Conservation (phyloP, 2,888 invertebrate genomes). For the Linhomoeus sp. region DNA sequence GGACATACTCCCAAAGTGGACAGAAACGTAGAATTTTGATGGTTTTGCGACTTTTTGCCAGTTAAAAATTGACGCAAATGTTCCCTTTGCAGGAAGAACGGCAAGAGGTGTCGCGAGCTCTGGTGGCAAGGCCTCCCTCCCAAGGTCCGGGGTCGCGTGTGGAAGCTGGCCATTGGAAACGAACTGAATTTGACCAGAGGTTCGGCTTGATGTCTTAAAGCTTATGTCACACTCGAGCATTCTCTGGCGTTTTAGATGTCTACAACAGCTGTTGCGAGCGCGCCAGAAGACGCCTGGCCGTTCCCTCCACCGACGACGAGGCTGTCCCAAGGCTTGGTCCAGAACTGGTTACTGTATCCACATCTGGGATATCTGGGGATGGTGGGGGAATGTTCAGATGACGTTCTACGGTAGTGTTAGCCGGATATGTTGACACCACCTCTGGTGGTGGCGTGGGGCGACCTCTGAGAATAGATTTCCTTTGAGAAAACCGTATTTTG, state of each 20-base stretch:
- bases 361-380: too few species aligned
- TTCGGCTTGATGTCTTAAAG: conserved; percentile 1
- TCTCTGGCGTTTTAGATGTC: conserved; percentile 22
- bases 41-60: background rate
- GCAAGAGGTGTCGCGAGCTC: conserved; percentile 51
- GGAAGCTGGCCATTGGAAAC: conserved; percentile 65
- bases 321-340: too few species aligned
- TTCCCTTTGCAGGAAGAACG: conserved; percentile 40
- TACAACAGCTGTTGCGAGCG: conserved; percentile 32
- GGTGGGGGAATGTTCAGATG: too few species aligned
- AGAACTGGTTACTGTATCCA: too few species aligned
- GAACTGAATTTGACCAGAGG: conserved; percentile 54
- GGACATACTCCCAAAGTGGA: conserved; percentile 58
- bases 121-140: conserved; percentile 82
- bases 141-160: conserved; percentile 60
- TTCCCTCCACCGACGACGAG: too few species aligned
- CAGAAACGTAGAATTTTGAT: conserved; percentile 38
- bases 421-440: too few species aligned
- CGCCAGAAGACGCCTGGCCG: conserved; percentile 25
- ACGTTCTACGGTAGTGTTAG: too few species aligned
- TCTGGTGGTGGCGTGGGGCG: too few species aligned
- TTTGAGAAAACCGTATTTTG: too few species aligned
- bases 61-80: background rate
- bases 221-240: background rate
- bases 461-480: too few species aligned